phyloP scores from a whole-genome alignment of 2,797 vertebrate genomes.

The Propithecus deckenii region DNA sequence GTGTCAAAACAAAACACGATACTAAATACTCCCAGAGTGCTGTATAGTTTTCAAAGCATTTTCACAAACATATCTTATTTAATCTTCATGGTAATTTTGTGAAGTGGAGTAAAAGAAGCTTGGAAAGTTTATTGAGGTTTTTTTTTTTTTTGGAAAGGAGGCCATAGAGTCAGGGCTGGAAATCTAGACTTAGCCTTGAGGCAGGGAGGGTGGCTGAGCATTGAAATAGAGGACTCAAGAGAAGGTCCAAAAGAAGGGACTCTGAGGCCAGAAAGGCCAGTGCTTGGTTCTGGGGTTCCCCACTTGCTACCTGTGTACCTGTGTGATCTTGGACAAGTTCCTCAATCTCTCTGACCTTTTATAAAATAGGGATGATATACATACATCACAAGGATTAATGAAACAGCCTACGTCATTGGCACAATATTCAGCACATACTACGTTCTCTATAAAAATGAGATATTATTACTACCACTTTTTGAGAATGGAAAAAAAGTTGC shows the following conservation, averaged over 20 bases:
- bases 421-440: neutral
- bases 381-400: neutral
- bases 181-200: neutral
- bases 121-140: no score
- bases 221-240: neutral
- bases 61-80: neutral
- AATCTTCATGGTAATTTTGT: neutral
- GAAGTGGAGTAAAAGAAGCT: neutral
- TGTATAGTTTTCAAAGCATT: neutral
- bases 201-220: neutral
- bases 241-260: neutral
- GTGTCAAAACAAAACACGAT: neutral
- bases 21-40: neutral
- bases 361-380: neutral
- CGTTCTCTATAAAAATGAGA: slow-evolving; percentile 29
- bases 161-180: neutral
- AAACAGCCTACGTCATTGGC: neutral
- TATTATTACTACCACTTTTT: neutral
- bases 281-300: neutral
- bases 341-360: neutral
- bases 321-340: neutral
- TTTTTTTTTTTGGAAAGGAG: neutral
- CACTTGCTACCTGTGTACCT: neutral
- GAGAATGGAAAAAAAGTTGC: neutral
- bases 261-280: neutral